phyloP scores from a whole-genome alignment of 30 jellyfish, hydroid and myxozoan species.

The Clytia hemisphaerica region DNA sequence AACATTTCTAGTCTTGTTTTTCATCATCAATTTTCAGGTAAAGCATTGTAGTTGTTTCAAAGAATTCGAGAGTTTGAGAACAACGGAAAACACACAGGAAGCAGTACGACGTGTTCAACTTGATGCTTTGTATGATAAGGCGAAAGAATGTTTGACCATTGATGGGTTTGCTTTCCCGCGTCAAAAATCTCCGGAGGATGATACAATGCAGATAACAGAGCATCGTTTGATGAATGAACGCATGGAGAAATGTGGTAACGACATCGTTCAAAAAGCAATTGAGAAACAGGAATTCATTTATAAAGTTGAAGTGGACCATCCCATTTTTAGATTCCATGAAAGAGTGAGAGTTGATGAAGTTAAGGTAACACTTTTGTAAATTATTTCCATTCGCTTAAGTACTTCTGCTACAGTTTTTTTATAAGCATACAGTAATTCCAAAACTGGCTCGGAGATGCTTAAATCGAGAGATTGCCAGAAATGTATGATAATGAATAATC shows the following conservation, averaged over 20 bases:
- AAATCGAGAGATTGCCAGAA: too few relatives aligned
- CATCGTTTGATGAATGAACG: background rate
- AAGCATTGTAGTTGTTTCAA: background rate
- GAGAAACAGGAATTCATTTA: background rate
- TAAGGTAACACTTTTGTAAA: too few relatives aligned
- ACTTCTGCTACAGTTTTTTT: too few relatives aligned
- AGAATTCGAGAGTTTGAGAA: background rate
- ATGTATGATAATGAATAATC: too few relatives aligned
- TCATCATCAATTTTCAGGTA: too few relatives aligned
- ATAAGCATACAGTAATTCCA: too few relatives aligned
- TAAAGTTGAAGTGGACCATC: background rate
- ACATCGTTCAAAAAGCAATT: background rate
- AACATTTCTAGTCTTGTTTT: too few relatives aligned
- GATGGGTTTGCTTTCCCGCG: background rate
- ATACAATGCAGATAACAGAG: background rate
- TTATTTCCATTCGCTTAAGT: too few relatives aligned
- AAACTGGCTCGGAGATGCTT: too few relatives aligned
- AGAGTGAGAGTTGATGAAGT: slow-evolving; percentile 30
- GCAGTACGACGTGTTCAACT: background rate
- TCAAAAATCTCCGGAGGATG: too few relatives aligned
- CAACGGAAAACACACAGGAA: background rate
- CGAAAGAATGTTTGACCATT: background rate
- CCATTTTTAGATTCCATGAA: background rate
- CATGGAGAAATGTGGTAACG: background rate
- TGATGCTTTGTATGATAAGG: background rate